phyloP scores from a whole-genome alignment of 2,113 vertebrate genomes.

The Phocoena phocoena region DNA sequence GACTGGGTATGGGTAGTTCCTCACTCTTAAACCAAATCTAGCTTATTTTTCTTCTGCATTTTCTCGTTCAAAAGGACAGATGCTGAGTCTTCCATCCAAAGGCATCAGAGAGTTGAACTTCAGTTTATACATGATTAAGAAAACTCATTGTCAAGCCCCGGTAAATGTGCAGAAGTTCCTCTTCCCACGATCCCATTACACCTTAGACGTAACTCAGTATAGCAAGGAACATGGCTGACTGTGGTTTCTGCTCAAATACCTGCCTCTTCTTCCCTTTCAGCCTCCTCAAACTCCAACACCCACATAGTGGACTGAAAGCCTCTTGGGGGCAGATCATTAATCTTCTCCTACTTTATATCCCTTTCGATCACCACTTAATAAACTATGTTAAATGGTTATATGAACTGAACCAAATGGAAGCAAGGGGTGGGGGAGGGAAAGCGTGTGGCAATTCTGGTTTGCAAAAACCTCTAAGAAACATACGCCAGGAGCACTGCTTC shows the following conservation, averaged over 20 bases:
- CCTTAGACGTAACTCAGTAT: background rate
- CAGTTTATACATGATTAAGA: background rate
- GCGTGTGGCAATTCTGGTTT: background rate
- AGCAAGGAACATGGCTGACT: rapidly evolving
- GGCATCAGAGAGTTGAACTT: background rate
- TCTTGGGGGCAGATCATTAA: background rate
- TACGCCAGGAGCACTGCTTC: background rate
- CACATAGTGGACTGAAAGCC: background rate
- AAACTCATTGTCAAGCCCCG: background rate
- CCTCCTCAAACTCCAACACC: rapidly evolving
- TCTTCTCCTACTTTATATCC: background rate
- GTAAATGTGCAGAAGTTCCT: background rate
- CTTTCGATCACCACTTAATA: background rate
- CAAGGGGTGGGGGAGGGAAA: background rate
- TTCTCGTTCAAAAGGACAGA: background rate
- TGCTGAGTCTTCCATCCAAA: background rate
- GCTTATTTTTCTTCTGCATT: background rate
- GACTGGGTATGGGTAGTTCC: background rate
- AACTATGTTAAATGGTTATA: background rate
- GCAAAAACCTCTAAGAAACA: background rate
- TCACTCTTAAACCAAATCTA: background rate
- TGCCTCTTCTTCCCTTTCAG: background rate
- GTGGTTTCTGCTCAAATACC: background rate
- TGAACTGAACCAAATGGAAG: background rate
- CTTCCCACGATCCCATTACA: background rate